Percentiles rank a stretch among this genome's conserved stretches.
Conservation (phyloP, 1,140 invertebrate species). For the Araneus ventricosus region DNA sequence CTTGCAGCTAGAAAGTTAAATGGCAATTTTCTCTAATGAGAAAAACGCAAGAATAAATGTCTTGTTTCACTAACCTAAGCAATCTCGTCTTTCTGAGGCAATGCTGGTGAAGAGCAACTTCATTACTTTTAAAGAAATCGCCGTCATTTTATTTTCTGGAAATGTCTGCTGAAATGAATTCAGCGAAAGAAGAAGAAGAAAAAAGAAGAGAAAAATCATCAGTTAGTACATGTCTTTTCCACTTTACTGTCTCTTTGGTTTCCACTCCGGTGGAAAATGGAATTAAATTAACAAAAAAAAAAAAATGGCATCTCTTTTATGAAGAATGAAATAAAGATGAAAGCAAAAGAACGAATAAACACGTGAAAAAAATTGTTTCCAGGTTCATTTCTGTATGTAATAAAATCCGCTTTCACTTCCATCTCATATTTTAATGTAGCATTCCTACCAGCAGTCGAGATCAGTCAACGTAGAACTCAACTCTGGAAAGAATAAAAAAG, state of each 20-base stretch:
- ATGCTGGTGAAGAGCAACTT: not conserved
- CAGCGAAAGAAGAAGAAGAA: not conserved
- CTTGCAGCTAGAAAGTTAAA: not conserved
- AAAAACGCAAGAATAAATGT: not conserved
- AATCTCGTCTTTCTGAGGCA: not conserved
- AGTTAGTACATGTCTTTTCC: not conserved
- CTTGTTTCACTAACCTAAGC: not conserved
- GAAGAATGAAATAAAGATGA: not conserved
- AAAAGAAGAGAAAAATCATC: not conserved
- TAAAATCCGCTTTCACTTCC: slow-evolving; percentile 33
- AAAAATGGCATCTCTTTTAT: not conserved
- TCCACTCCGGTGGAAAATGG: not conserved
- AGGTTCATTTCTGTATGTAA: slow-evolving; percentile 6
- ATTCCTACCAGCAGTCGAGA: not conserved
- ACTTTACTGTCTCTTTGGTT: not conserved
- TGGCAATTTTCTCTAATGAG: not conserved
- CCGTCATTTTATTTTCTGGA: not conserved
- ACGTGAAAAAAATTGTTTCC: not conserved
- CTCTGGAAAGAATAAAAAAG: not conserved
- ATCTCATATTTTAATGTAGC: not conserved
- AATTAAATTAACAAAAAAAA: slow-evolving; percentile 22
- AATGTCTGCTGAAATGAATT: not conserved
- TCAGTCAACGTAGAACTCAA: not conserved
- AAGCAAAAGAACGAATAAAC: not conserved
- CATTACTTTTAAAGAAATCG: slow-evolving; percentile 14